Percentiles rank a stretch among this genome's conserved stretches.
phyloP scores from a whole-genome alignment of 2,888 invertebrate genomes.

The Leptinotarsa tumamoca region DNA sequence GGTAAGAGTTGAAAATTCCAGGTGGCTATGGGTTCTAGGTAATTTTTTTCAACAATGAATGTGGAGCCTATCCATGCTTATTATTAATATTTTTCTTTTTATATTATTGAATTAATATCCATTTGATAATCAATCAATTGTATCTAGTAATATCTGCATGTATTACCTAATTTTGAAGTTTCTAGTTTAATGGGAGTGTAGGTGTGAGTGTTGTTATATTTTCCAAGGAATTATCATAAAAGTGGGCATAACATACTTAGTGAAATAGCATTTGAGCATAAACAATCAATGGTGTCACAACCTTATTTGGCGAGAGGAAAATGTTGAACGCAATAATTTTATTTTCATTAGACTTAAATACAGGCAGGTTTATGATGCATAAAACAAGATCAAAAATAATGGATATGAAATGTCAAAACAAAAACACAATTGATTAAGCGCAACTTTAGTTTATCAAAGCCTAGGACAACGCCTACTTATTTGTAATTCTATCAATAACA shows the following conservation, averaged over 20 bases:
- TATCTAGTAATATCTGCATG: neutral
- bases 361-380: neutral
- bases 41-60: too few relatives aligned
- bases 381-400: neutral
- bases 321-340: neutral
- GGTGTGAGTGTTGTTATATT: conserved; percentile 35
- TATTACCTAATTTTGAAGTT: neutral
- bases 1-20: too few relatives aligned
- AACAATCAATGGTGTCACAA: conserved; percentile 49
- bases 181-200: conserved; percentile 20
- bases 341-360: neutral
- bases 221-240: conserved; percentile 42
- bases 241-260: conserved; percentile 43
- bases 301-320: conserved; percentile 55
- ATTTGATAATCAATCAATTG: neutral
- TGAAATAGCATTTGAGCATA: conserved; percentile 34
- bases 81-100: too few relatives aligned
- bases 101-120: neutral
- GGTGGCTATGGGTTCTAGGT: too few relatives aligned
- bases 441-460: conserved; percentile 13
- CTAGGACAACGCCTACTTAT: conserved; percentile 34
- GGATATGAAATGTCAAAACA: conserved; percentile 20
- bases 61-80: too few relatives aligned
- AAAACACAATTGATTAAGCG: neutral
- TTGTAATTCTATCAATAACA: conserved; percentile 23